Evolutionary conservation across 2,888 invertebrate species (phyloP), one percentile per base, ranked within the genome.

Genomic region (Sphinx pinastri): DNA sequence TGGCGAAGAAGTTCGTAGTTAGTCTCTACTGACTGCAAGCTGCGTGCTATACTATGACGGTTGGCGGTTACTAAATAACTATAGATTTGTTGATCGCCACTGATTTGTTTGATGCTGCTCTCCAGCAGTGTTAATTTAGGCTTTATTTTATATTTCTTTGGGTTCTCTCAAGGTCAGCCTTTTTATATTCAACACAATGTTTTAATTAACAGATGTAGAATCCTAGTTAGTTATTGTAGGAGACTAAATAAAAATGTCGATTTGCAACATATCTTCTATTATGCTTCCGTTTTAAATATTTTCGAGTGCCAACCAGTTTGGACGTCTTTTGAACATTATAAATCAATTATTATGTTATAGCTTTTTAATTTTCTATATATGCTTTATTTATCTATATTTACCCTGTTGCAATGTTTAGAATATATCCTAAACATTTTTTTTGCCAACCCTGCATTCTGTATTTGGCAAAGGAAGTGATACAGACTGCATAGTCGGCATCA

Each of bases 301-400:
- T 77, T 76, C 72, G 68, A 76, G 84, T 84, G 84, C 83, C 83
- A 83, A 83, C 71, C 74, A 75, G 71, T 68, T 73, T 76, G 72
- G 63, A 63, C 63, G 13, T 78, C 68, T 75, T 72, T 66, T 70
- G 16, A 25, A 70, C 67, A 74, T 72, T 38, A 74, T 74, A 12
- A 60, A 60, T 49, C 47, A 70, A 51, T 70, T 75, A 55, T 74
- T 72, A 68, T 73, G 72, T 75, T 75, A 75, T 51, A 55, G 51
- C 67, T 60, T 72, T 71, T 54, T 58, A 63, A 71, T 70, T 63
- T 71, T 68, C 68, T 60, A 63, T 55, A 73, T 71, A 67, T 75
- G 59, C 72, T 63, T 71, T 10, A n/a, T 63, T 63, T 12, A 63
- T 47, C 13, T 63, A 63, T 72, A 6, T 60, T 60, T 63, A 63